A percentile compares a stretch with the other conserved stretches of the same genome.
Evolutionary conservation across 1,140 invertebrate genomes (phyloP).

Genomic region (Drosophila prosaltans): DNA sequence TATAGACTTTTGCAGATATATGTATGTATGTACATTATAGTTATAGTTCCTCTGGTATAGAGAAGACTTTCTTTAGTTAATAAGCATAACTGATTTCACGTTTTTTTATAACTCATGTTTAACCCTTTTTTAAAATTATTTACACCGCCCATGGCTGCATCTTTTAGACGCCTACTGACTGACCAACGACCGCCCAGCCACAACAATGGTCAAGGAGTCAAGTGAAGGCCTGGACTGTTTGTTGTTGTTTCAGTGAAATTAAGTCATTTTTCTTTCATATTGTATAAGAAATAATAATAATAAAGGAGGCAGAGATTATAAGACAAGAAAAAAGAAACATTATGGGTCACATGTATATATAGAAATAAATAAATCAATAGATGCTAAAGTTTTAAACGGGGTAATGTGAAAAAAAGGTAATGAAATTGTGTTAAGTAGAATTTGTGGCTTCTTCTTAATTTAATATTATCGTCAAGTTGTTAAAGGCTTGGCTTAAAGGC

Average conservation of each 20-base stretch:
- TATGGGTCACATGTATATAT: not conserved
- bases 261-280: conserved; percentile 53
- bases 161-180: conserved; percentile 52
- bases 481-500: conserved; percentile 63
- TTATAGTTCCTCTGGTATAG: too few species aligned
- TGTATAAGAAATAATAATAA: conserved; percentile 30
- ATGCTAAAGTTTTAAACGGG: not conserved
- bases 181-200: conserved; percentile 17
- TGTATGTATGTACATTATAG: too few species aligned
- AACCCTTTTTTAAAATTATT: not conserved
- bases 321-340: not conserved
- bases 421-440: not conserved
- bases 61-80: too few species aligned
- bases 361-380: not conserved
- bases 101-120: too few species aligned
- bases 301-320: conserved; percentile 1
- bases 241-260: conserved; percentile 47
- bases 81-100: too few species aligned
- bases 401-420: not conserved
- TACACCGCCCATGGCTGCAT: not conserved
- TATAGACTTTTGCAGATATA: too few species aligned
- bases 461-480: conserved; percentile 51
- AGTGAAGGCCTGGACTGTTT: conserved; percentile 5
- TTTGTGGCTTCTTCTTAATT: conserved; percentile 3
- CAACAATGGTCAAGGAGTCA: conserved; percentile 46